Evolutionary conservation across 2,113 vertebrate species (phyloP).

Genomic region (Pseudopodoces humilis): DNA sequence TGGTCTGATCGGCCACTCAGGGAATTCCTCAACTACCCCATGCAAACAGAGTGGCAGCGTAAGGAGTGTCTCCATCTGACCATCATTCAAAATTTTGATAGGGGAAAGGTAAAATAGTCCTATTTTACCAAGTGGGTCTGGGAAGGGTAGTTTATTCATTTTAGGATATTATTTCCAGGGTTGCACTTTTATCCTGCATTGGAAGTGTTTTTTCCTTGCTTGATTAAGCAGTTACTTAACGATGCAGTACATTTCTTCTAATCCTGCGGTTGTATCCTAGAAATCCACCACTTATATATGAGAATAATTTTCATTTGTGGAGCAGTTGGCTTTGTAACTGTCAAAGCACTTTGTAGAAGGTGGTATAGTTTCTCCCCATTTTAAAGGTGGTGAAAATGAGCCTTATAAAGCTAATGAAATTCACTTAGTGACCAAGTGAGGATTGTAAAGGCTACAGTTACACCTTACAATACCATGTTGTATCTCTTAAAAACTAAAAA

Average conservation of each 20-base stretch:
- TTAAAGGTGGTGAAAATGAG: not conserved
- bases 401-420: not conserved
- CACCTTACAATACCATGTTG: not conserved
- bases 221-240: not conserved
- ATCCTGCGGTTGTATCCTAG: not conserved
- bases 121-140: not conserved
- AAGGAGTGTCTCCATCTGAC: constrained; percentile 95
- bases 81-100: constrained; percentile 97
- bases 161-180: not conserved
- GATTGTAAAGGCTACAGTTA: not conserved
- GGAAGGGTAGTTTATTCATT: not conserved
- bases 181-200: not conserved
- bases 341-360: not conserved
- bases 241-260: not conserved
- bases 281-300: not conserved
- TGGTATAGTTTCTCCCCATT: not conserved
- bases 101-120: constrained; percentile 77
- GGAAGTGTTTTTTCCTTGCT: not conserved
- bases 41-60: constrained; percentile 98
- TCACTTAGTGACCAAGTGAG: not conserved
- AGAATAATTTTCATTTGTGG: not conserved
- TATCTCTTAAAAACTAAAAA: not conserved
- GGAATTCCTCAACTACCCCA: constrained; percentile 95
- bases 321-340: not conserved
- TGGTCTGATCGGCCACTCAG: constrained; percentile 94